These are phyloP conservation scores for Amphipoea oculea DNA, from an alignment of 2,888 invertebrate species.

Conservation along the genomic window DNA sequence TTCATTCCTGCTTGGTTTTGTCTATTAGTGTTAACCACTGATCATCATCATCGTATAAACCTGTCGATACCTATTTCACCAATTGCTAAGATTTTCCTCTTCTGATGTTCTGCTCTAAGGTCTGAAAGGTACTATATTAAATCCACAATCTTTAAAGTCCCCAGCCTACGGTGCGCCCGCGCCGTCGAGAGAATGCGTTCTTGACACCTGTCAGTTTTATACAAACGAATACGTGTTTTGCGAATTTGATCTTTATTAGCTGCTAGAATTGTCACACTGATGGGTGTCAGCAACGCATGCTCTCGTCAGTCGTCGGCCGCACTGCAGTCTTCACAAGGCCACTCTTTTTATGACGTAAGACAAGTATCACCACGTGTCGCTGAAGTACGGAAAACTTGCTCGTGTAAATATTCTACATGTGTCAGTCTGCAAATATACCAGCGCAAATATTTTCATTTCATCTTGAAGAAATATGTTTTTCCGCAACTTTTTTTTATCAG, in stretches of 20 bases:
- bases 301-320: not conserved
- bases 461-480: not conserved
- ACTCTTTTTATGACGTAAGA: slow-evolving; percentile 6
- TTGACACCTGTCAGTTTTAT: not conserved
- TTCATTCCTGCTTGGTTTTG: not conserved
- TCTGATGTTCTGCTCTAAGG: not conserved
- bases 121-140: not conserved
- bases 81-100: not conserved
- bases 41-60: not conserved
- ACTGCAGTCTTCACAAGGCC: not conserved
- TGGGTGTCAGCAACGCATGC: not conserved
- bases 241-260: not conserved
- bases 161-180: not conserved
- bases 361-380: slow-evolving; percentile 26
- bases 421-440: slow-evolving; percentile 38
- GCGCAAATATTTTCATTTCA: slow-evolving; percentile 26
- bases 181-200: not conserved
- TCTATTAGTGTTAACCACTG: not conserved
- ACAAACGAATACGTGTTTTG: not conserved
- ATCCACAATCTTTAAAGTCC: not conserved
- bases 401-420: slow-evolving; percentile 28
- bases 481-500: slow-evolving; percentile 19
- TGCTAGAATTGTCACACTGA: not conserved
- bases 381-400: slow-evolving; percentile 31
- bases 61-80: not conserved